Evolutionary conservation across 2,888 invertebrate species (phyloP), one percentile per base, ranked within the genome.

Genomic region (Epistrophe grossulariae): DNA sequence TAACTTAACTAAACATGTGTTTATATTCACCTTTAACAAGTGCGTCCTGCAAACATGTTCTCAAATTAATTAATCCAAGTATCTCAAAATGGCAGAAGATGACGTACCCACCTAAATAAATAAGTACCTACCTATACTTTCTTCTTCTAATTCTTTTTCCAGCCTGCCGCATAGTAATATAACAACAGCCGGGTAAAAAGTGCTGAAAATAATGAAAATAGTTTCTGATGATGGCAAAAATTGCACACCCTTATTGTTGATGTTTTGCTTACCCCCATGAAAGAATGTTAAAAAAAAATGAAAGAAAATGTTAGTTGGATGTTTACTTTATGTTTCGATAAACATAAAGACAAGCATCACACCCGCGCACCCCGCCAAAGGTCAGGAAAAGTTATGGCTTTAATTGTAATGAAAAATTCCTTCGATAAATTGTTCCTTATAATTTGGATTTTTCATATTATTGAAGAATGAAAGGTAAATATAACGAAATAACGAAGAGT

Each of bases 341-440:
- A 82, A 87, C 80, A 87, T 64, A 17, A 76, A 43, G 17, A 35
- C 43, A 59, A 50, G 15, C 35, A 24, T 1, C 24, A 24, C 24
- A 3, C 24, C 24, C 24, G 1, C 24, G 24, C 9, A 50, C 35
- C 35, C 31, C 28, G 28, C 45, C 66, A 52, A 50, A 45, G 48
- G 64, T 68, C 38, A 52, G 70, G 48, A 50, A 78, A 82, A 87
- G 79, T 87, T 87, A 82, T 87, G 35, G 71, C 70, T 87, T 70
- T 87, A 82, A 87, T 87, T 87, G 82, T 64, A 87, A 87, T 87
- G 87, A 87, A 87, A 79, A 87, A 87, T 87, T 82, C 87, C 82
- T 87, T 79, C 82, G 60, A 82, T 85, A 82, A 82, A 74, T 72
- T 79, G 81, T 77, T 79, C 71, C 73, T 50, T 55, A 10, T 57